A percentile compares a stretch with the other conserved stretches of the same genome.
Conservation (phyloP, 2,888 invertebrate species). For the Drosophila siamana region DNA sequence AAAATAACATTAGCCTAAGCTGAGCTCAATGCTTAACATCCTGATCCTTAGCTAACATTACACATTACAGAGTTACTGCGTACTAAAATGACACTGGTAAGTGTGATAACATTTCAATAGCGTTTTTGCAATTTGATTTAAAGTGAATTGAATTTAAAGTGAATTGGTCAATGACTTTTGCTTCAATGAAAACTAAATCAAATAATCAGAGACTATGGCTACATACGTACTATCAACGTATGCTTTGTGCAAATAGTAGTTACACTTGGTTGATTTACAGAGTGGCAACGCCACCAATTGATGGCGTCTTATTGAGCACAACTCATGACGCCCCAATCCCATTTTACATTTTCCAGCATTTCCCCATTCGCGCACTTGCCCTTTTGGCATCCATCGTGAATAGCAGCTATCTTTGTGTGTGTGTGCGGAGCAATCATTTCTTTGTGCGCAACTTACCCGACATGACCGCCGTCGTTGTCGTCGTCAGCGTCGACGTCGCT, state of each 20-base stretch:
- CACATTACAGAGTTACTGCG: background rate
- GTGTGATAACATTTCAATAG: conserved; percentile 7
- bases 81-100: background rate
- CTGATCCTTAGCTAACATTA: background rate
- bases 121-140: conserved; percentile 11
- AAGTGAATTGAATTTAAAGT: conserved; percentile 12
- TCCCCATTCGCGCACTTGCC: background rate
- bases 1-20: background rate
- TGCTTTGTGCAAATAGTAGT: conserved; percentile 8
- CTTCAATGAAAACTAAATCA: conserved; percentile 5
- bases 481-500: conserved; percentile 22
- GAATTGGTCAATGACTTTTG: conserved; percentile 17
- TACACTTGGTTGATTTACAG: conserved; percentile 13
- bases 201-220: conserved; percentile 5
- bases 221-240: background rate
- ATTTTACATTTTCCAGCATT: background rate
- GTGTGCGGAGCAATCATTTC: conserved; percentile 19
- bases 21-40: background rate
- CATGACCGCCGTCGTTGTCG: conserved; percentile 51
- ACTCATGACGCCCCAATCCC: conserved; percentile 14
- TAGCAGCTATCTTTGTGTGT: conserved; percentile 36
- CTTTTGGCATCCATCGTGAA: conserved; percentile 67
- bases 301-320: conserved; percentile 44
- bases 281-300: conserved; percentile 49
- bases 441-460: conserved; percentile 75